These are phyloP conservation scores for Antedon mediterranea DNA, from an alignment of 53 echinoderm and acorn worm species.

Conservation along the genomic window DNA sequence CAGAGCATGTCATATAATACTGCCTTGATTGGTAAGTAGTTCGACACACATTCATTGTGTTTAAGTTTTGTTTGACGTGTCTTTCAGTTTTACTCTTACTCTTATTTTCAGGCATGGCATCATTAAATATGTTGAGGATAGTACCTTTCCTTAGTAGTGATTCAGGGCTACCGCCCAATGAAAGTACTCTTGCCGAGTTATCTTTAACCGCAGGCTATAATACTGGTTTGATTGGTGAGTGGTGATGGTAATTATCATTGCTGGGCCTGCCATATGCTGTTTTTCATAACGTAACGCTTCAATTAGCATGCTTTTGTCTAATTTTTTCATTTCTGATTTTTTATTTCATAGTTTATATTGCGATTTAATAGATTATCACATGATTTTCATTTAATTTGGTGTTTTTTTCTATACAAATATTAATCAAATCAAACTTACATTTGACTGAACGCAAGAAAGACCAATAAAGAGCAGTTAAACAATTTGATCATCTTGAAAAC, in stretches of 20 bases:
- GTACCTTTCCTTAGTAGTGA: background rate
- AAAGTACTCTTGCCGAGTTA: background rate
- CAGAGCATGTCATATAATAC: constrained; percentile 54
- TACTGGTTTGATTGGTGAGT: constrained; percentile 2
- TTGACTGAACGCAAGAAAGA: too few relatives aligned
- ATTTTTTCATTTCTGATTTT: background rate
- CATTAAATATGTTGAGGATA: background rate
- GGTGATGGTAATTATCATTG: background rate
- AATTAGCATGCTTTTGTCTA: background rate
- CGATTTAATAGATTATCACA: too few relatives aligned
- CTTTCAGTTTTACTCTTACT: background rate
- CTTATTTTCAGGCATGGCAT: background rate
- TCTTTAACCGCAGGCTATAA: background rate
- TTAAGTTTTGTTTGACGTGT: background rate
- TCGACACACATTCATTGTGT: background rate
- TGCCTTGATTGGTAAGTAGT: constrained; percentile 52
- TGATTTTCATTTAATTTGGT: too few relatives aligned
- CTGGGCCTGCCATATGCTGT: background rate
- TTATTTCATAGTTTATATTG: background rate
- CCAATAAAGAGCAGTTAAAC: too few relatives aligned
- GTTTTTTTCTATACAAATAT: too few relatives aligned
- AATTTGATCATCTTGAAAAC: too few relatives aligned
- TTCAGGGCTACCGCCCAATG: constrained; percentile 4
- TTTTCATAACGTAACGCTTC: background rate
- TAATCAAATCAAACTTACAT: too few relatives aligned